Base-by-base conservation (phyloP, 2,888 invertebrate species). In the Adela reaumurella region DNA sequence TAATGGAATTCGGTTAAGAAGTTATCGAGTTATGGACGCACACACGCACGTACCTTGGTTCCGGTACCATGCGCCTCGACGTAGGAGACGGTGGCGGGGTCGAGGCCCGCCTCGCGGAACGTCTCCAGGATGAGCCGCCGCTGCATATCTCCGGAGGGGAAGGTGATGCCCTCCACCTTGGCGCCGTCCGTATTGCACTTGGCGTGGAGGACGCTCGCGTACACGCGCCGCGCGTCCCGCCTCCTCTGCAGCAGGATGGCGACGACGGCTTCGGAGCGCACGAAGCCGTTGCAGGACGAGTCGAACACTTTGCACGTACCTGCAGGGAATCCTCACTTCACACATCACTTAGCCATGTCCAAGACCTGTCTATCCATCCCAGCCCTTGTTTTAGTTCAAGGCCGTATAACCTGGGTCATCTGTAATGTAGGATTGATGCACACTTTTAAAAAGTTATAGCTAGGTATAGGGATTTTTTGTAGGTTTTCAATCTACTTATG, bases 1-100 rank as follows among this genome's bases (percentile, higher is more conserved):
- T n/a, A n/a, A n/a, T n/a, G n/a, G n/a, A n/a, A n/a, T n/a, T n/a
- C n/a, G n/a, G n/a, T n/a, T n/a, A n/a, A n/a, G n/a, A n/a, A n/a
- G n/a, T n/a, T n/a, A n/a, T n/a, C n/a, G n/a, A n/a, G n/a, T n/a
- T n/a, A n/a, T n/a, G n/a, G n/a, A n/a, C n/a, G n/a, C n/a, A n/a
- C n/a, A n/a, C n/a, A n/a, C n/a, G n/a, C n/a, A n/a, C 52, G 45
- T 54, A 85, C 89, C 81, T 97, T 97, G 8, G 98, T 99, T 51
- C 98, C 99, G 18, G 98, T 99, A 49, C 98, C 98, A 72, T 99
- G 99, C 47, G 97, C 96, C 73, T 99, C 99, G 2, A 99, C 90
- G 69, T 97, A 99, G 3, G 77, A 81, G 0, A 99, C 92, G 49
- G 91, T 88, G 46, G 78, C 68, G 3, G 98, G 97, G 58, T 90